Percentiles rank a stretch among this genome's conserved stretches.
phyloP scores from a whole-genome alignment of 2,888 invertebrate genomes.

The Corythucha ciliata region DNA sequence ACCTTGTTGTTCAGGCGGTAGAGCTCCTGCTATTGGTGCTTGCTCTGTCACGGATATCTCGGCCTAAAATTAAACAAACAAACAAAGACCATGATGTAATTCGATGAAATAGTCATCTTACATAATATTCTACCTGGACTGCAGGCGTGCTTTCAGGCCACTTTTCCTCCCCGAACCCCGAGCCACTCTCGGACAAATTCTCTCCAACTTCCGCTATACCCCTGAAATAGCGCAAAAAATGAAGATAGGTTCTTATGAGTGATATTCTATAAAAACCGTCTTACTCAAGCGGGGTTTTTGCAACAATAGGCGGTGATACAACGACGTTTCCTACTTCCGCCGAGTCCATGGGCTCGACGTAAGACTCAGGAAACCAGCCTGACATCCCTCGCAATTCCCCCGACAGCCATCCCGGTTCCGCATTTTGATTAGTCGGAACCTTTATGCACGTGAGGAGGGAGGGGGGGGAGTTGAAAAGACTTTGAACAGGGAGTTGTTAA shows the following conservation, averaged over 20 bases:
- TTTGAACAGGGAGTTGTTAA: neutral
- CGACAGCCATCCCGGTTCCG: slow-evolving; percentile 96
- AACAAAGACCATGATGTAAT: too few species aligned
- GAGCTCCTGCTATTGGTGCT: too few species aligned
- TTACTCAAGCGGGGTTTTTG: slow-evolving; percentile 34
- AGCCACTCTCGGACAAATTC: slow-evolving; percentile 46
- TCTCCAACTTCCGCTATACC: slow-evolving; percentile 67
- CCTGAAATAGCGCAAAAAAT: slow-evolving; percentile 41
- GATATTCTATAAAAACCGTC: slow-evolving; percentile 14
- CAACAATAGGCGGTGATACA: slow-evolving; percentile 38
- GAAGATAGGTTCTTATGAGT: too few species aligned
- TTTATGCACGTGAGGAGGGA: slow-evolving; percentile 33
- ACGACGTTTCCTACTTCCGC: slow-evolving; percentile 14
- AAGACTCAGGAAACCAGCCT: slow-evolving; percentile 96
- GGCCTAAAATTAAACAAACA: too few species aligned
- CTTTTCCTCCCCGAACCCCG: slow-evolving; percentile 39
- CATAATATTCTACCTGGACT: too few species aligned
- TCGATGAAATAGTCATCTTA: too few species aligned
- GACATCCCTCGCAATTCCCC: slow-evolving; percentile 82
- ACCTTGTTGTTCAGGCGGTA: too few species aligned
- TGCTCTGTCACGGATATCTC: too few species aligned
- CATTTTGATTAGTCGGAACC: slow-evolving; percentile 67
- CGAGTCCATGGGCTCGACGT: slow-evolving; percentile 60
- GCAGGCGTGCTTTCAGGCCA: slow-evolving; percentile 34
- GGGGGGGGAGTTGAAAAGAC: neutral